These are phyloP conservation scores for Linnaemya tessellans DNA, from an alignment of 2,888 invertebrate species.

Conservation along the genomic window DNA sequence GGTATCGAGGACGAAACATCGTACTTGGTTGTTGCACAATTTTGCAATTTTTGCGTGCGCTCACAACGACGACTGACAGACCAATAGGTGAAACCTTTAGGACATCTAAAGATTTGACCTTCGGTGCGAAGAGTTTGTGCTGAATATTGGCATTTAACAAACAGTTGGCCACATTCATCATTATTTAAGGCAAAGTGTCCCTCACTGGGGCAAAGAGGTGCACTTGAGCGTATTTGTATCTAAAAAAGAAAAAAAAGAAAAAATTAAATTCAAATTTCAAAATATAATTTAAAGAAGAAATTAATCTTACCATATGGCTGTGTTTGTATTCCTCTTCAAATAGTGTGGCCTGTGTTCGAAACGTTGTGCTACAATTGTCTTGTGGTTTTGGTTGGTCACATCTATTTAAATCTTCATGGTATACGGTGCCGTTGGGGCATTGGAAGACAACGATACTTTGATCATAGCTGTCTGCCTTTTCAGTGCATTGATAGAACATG, in stretches of 20 bases:
- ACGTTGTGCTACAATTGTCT: conserved; percentile 79
- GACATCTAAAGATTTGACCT: conserved; percentile 90
- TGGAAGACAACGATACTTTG: conserved; percentile 89
- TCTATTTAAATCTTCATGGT: conserved; percentile 88
- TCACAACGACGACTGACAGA: conserved; percentile 91
- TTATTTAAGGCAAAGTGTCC: conserved; percentile 89
- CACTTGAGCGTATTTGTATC: conserved; percentile 86
- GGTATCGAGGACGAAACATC: conserved; percentile 79
- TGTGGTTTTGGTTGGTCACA: conserved; percentile 87
- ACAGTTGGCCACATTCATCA: conserved; percentile 88
- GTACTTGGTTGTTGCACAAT: conserved; percentile 84
- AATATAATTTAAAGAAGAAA: background rate
- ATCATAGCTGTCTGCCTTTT: conserved; percentile 86
- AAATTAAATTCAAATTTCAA: background rate
- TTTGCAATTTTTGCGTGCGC: conserved; percentile 85
- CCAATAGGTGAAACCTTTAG: conserved; percentile 90
- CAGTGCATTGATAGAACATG: conserved; percentile 92
- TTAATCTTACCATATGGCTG: conserved; percentile 78
- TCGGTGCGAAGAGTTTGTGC: conserved; percentile 84
- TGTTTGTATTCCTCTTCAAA: conserved; percentile 76
- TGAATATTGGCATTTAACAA: conserved; percentile 88
- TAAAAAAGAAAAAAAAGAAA: conserved; percentile 81
- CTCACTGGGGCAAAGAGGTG: conserved; percentile 86
- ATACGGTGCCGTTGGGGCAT: conserved; percentile 91
- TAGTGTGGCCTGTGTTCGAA: conserved; percentile 73